Evolutionary conservation across 2,888 invertebrate genomes (phyloP).

Genomic region (Desoria tigrina): DNA sequence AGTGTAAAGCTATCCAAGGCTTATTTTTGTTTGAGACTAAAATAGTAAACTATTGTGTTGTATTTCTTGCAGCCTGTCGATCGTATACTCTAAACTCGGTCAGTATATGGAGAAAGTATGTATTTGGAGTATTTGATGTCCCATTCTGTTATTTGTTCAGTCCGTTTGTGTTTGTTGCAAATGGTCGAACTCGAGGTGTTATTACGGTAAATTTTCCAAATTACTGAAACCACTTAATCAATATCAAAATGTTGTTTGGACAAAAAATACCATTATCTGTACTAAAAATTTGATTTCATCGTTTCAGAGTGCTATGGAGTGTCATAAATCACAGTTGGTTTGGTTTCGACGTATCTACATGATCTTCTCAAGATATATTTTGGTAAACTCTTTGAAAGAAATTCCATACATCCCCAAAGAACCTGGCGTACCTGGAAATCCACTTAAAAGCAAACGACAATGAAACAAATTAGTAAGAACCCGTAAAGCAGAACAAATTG

Average conservation of each 20-base stretch:
- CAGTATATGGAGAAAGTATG: slow-evolving; percentile 82
- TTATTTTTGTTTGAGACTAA: slow-evolving; percentile 10
- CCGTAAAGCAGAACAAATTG: no score
- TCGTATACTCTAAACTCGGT: slow-evolving; percentile 83
- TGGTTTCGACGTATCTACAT: slow-evolving; percentile 94
- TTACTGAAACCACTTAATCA: no score
- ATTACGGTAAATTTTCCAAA: slow-evolving; percentile 44
- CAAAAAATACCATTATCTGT: no score
- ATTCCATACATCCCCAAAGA: slow-evolving; percentile 18
- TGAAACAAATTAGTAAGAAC: no score
- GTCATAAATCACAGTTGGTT: slow-evolving; percentile 86
- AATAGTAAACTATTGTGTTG: slow-evolving; percentile 1
- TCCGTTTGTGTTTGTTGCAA: slow-evolving; percentile 39
- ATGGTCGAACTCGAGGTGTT: slow-evolving; percentile 35
- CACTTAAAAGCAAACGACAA: no score
- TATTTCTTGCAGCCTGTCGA: slow-evolving; percentile 70
- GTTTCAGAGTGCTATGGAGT: slow-evolving; percentile 75
- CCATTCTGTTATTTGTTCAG: slow-evolving; percentile 70
- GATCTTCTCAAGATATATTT: slow-evolving; percentile 82
- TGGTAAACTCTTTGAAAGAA: slow-evolving; percentile 71
- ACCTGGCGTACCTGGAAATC: no score
- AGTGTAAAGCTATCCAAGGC: slow-evolving; percentile 5
- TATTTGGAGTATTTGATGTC: slow-evolving; percentile 74
- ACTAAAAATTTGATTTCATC: slow-evolving; percentile 10
- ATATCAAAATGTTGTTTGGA: neutral